Evolutionary conservation across 30 jellyfish, hydroid and myxozoan species (phyloP).

Genomic region (Pseudorhiza aurosa): DNA sequence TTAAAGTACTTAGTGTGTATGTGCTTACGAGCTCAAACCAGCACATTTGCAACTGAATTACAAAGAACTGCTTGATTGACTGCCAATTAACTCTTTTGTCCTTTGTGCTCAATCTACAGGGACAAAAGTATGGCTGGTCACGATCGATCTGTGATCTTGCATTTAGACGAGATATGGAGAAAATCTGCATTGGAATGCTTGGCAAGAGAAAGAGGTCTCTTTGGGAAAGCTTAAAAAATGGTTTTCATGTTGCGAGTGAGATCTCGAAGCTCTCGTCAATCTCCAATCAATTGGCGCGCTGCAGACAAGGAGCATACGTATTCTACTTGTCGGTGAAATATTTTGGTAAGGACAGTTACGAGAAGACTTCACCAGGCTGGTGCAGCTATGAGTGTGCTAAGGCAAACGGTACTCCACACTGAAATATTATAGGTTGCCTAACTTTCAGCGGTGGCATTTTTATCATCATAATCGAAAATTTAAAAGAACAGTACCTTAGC

Average conservation of each 20-base stretch:
- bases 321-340: conserved; percentile 18
- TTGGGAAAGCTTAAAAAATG: conserved; percentile 1
- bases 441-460: too few species aligned
- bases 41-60: too few species aligned
- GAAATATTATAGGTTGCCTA: too few species aligned
- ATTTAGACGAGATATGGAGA: conserved; percentile 30
- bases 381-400: conserved; percentile 15
- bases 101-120: conserved; percentile 13
- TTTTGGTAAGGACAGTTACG: conserved; percentile 9
- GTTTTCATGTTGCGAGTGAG: neutral
- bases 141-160: conserved; percentile 24
- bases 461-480: too few species aligned
- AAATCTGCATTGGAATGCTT: neutral
- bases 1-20: too few species aligned
- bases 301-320: conserved; percentile 35
- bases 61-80: too few species aligned
- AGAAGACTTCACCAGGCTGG: conserved; percentile 26
- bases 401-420: conserved; percentile 10
- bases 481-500: too few species aligned
- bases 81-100: too few species aligned
- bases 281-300: neutral
- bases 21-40: too few species aligned
- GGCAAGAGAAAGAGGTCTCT: neutral
- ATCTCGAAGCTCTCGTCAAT: conserved; percentile 17
- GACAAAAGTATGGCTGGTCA: conserved; percentile 43